phyloP scores from a whole-genome alignment of 1,140 invertebrate species.

The Drosophila aff. region DNA sequence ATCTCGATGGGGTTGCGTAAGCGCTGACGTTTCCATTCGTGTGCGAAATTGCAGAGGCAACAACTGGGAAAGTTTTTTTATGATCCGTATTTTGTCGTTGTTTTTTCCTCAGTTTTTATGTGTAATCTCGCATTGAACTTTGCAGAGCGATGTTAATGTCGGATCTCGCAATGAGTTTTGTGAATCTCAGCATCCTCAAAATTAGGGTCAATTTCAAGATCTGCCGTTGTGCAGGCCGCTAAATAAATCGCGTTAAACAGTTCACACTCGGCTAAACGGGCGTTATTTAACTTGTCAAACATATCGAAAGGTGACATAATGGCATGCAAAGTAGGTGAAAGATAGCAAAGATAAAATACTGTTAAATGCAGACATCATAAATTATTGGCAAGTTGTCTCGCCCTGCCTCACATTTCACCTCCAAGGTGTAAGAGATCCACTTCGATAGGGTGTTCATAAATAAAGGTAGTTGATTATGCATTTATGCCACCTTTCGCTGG shows the following conservation, averaged over 20 bases:
- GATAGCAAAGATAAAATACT: slow-evolving; percentile 21
- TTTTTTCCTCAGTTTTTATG: slow-evolving; percentile 19
- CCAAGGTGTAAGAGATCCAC: slow-evolving; percentile 19
- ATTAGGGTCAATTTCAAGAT: slow-evolving; percentile 31
- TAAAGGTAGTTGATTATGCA: slow-evolving; percentile 16
- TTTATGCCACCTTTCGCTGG: slow-evolving; percentile 31
- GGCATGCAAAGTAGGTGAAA: slow-evolving; percentile 26
- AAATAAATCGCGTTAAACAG: slow-evolving; percentile 21
- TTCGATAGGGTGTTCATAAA: slow-evolving; percentile 16
- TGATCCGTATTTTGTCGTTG: slow-evolving; percentile 15
- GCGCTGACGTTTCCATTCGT: slow-evolving; percentile 30
- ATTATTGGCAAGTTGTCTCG: slow-evolving; percentile 21
- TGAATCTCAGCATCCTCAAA: slow-evolving; percentile 29
- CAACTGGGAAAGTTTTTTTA: slow-evolving; percentile 62
- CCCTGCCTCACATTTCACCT: not conserved
- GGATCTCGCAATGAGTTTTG: slow-evolving; percentile 37
- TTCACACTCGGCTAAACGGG: slow-evolving; percentile 43
- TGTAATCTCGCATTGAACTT: slow-evolving; percentile 54
- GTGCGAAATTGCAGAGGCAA: slow-evolving; percentile 53
- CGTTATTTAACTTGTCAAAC: slow-evolving; percentile 46
- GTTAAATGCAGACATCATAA: slow-evolving; percentile 32
- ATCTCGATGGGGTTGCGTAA: slow-evolving; percentile 51
- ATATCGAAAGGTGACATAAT: slow-evolving; percentile 46
- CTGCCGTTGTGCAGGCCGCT: not conserved
- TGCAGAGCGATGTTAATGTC: slow-evolving; percentile 44